Conservation (phyloP, 2,888 invertebrate species). For the Tenthredo mesomela region DNA sequence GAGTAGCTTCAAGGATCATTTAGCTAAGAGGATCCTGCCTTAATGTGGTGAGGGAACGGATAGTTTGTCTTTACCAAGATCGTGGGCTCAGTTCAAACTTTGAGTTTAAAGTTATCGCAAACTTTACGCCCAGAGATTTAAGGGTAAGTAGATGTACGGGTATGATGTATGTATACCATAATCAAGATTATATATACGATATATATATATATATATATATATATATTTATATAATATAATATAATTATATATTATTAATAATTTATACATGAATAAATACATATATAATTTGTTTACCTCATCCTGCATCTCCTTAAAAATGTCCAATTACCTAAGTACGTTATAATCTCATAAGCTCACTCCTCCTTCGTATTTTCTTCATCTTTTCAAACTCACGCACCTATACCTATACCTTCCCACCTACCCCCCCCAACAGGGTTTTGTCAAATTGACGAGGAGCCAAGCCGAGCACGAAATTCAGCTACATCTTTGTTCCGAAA, state of each 20-base stretch:
- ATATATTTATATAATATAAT: neutral
- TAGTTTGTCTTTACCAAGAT: conserved; percentile 24
- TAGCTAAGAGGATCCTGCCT: conserved; percentile 17
- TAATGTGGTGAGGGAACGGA: conserved; percentile 31
- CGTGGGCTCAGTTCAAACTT: conserved; percentile 5
- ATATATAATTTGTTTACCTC: conserved; percentile 20
- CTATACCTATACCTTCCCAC: neutral
- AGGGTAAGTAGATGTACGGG: neutral
- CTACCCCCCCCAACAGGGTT: neutral
- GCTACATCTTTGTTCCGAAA: conserved; percentile 25
- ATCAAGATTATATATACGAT: neutral
- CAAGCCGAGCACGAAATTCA: conserved; percentile 21
- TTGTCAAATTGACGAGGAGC: conserved; percentile 29
- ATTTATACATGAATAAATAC: neutral
- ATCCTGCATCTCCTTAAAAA: neutral
- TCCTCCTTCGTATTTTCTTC: neutral
- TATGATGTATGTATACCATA: neutral
- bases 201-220: too few species aligned
- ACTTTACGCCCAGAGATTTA: neutral
- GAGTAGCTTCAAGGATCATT: conserved; percentile 26
- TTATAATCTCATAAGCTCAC: conserved; percentile 16
- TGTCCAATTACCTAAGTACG: conserved; percentile 25
- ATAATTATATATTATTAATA: neutral
- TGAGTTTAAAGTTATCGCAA: conserved; percentile 17
- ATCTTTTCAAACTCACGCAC: neutral